These are phyloP conservation scores for Lacerta viridis DNA, from an alignment of 2,797 vertebrate species.

Conservation along the genomic window DNA sequence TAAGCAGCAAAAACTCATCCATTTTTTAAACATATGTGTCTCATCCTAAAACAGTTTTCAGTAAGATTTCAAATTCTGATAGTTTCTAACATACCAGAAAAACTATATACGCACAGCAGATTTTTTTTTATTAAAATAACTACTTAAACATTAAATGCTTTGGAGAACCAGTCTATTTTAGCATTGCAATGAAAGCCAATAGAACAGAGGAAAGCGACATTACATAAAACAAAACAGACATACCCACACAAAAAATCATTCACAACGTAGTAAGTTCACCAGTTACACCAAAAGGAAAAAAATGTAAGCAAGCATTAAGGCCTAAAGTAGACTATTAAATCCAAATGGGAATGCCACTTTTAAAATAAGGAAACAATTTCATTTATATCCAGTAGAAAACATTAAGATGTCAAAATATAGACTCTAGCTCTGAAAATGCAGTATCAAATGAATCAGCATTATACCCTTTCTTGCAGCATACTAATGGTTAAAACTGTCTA, in stretches of 20 bases:
- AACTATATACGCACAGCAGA: neutral
- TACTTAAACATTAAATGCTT: neutral
- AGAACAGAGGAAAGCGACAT: conserved; percentile 6
- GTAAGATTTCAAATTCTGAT: neutral
- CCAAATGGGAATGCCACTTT: neutral
- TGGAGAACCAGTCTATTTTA: neutral
- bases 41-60: conserved; percentile 10
- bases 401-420: conserved; percentile 66
- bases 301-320: conserved; percentile 28
- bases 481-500: neutral
- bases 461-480: conserved; percentile 20
- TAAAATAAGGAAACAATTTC: conserved; percentile 40
- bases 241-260: conserved; percentile 47
- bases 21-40: conserved; percentile 26
- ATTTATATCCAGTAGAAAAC: conserved; percentile 26
- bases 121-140: neutral
- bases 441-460: conserved; percentile 8
- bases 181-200: conserved; percentile 43
- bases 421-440: conserved; percentile 40
- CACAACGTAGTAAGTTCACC: conserved; percentile 45
- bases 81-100: conserved; percentile 3
- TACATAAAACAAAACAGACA: conserved; percentile 37
- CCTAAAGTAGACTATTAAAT: conserved; percentile 37
- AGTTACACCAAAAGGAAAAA: conserved; percentile 57
- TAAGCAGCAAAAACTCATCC: neutral